Percentiles rank a stretch among this genome's conserved stretches.
These are phyloP conservation scores for Leucophenga maculata DNA, from an alignment of 2,888 invertebrate genomes.

Conservation along the genomic window DNA sequence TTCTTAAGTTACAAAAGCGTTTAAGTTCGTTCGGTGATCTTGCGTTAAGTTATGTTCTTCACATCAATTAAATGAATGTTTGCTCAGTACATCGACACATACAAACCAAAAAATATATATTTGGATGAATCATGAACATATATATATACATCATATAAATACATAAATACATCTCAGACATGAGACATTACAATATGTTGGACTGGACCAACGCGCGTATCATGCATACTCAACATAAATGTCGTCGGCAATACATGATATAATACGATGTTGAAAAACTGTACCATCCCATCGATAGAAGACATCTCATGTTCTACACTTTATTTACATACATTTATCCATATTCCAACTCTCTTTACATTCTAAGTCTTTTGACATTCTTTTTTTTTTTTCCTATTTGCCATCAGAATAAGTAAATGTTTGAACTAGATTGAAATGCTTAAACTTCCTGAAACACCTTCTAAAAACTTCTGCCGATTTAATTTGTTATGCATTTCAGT, in stretches of 20 bases:
- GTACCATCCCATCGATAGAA: background rate
- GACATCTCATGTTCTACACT: background rate
- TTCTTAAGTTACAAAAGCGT: background rate
- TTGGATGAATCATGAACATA: slow-evolving; percentile 27
- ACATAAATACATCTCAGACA: slow-evolving; percentile 38
- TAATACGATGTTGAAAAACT: background rate
- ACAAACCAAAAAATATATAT: slow-evolving; percentile 34
- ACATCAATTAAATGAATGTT: slow-evolving; percentile 33
- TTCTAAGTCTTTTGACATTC: slow-evolving; percentile 8
- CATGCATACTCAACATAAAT: slow-evolving; percentile 69
- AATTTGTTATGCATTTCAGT: slow-evolving; percentile 28
- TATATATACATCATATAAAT: slow-evolving; percentile 29
- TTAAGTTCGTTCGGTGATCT: slow-evolving; percentile 42
- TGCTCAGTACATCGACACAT: slow-evolving; percentile 43
- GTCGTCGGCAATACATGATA: slow-evolving; percentile 66
- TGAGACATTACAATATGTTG: slow-evolving; percentile 13
- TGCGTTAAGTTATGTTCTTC: slow-evolving; percentile 32
- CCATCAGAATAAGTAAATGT: background rate
- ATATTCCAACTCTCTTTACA: background rate
- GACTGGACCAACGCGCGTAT: slow-evolving; percentile 47
- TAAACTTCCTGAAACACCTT: background rate
- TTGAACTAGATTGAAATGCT: slow-evolving; percentile 28
- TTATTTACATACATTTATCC: slow-evolving; percentile 20
- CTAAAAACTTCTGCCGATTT: slow-evolving; percentile 25
- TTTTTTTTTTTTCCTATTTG: slow-evolving; percentile 14